These are phyloP conservation scores for Eucidaris tribuloides DNA, from an alignment of 35 echinoderm and acorn worm species.

Conservation along the genomic window DNA sequence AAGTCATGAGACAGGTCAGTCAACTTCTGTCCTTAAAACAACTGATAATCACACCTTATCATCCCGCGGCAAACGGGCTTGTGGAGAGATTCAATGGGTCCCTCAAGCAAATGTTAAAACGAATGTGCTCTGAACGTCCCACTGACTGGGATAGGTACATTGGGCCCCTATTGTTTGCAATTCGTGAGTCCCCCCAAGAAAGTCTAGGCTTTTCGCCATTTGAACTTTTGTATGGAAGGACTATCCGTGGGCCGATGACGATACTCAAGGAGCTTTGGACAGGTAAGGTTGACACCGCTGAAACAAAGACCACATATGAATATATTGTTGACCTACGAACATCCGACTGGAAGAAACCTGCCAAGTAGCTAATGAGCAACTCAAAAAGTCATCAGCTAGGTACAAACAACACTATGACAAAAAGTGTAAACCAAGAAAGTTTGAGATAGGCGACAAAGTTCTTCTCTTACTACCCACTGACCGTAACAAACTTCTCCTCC, in stretches of 20 bases:
- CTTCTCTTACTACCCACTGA: conserved; percentile 43
- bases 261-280: conserved; percentile 72
- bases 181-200: conserved; percentile 43
- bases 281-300: neutral
- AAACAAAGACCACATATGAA: conserved; percentile 48
- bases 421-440: conserved; percentile 12
- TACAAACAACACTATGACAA: conserved; percentile 31
- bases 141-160: conserved; percentile 76
- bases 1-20: conserved; percentile 62
- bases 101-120: conserved; percentile 63
- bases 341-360: conserved; percentile 27
- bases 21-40: conserved; percentile 45
- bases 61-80: conserved; percentile 60
- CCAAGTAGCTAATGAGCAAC: conserved; percentile 34
- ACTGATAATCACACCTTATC: conserved; percentile 56
- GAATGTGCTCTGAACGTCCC: conserved; percentile 40
- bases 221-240: conserved; percentile 62
- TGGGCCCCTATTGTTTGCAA: conserved; percentile 52
- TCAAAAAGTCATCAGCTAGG: conserved; percentile 1
- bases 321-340: conserved; percentile 59
- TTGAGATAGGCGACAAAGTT: conserved; percentile 44
- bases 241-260: conserved; percentile 47
- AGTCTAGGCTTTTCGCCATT: conserved; percentile 54
- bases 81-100: conserved; percentile 73
- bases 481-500: conserved; percentile 41